Percentiles rank a stretch among this genome's conserved stretches.
Evolutionary conservation across 1,140 invertebrate genomes (phyloP).

Genomic region (Berghia stephanieae): DNA sequence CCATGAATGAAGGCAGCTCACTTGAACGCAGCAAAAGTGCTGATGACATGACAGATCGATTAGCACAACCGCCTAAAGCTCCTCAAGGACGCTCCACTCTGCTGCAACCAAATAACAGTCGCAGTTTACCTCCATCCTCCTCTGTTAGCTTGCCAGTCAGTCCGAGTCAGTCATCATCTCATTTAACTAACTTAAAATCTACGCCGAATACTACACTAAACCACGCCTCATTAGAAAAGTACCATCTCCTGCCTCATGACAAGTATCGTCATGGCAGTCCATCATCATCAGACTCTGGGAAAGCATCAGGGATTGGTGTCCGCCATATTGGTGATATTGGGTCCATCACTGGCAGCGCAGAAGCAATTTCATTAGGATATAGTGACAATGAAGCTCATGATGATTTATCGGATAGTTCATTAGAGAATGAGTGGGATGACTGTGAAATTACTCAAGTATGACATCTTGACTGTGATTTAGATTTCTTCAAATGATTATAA

Average conservation of each 20-base stretch:
- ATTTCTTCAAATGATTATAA: too few species aligned
- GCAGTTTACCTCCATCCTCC: too few species aligned
- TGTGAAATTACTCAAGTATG: constrained; percentile 45
- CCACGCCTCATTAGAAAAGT: constrained; percentile 10
- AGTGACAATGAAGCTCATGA: constrained; percentile 32
- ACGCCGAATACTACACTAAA: too few species aligned
- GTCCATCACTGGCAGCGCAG: constrained; percentile 12
- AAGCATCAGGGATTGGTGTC: too few species aligned
- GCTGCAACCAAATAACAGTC: too few species aligned
- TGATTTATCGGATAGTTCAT: constrained; percentile 44
- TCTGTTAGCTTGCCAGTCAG: too few species aligned
- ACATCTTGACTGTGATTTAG: too few species aligned
- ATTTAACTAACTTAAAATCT: too few species aligned
- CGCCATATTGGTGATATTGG: neutral
- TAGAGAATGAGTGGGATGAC: constrained; percentile 47
- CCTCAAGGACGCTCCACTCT: neutral
- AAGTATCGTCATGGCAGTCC: too few species aligned
- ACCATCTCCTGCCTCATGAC: neutral
- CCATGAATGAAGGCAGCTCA: constrained; percentile 32
- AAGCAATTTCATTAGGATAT: neutral
- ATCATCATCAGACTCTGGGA: too few species aligned
- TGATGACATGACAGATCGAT: constrained; percentile 36
- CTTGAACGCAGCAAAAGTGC: constrained; percentile 44
- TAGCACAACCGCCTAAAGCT: neutral
- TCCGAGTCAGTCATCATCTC: too few species aligned